Base-by-base conservation (phyloP, 2,888 invertebrate species). In the Acanthosepion esculentum region DNA sequence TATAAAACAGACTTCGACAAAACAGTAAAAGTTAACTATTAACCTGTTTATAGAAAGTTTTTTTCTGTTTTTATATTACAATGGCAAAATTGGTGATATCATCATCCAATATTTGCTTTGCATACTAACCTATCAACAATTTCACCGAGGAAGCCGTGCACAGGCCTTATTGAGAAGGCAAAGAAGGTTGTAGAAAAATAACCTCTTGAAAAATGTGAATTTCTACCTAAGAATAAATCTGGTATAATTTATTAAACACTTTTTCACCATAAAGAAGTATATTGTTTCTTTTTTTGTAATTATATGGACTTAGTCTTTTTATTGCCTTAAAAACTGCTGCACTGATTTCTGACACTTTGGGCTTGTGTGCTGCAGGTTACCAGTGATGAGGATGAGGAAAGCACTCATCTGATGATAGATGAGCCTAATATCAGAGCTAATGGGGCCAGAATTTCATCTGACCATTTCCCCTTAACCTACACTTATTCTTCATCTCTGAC, bases 331-430 rank as follows among this genome's bases (percentile, higher is more conserved):
- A 64, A 26, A 64, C 5, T 64, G 64, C 64, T 64, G 64, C 64
- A 23, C 64, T 64, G 64, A 64, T 64, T 64, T 64, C 64, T 64
- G 64, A 64, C 64, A 64, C 64, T 26, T 23, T 64, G 64, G 64
- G 20, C 64, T 64, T 64, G 26, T 64, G 64, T 64, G 64, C 64
- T 92, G 92, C 48, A 92, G 92, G 92, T 92, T 92, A 23, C 92
- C 50, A 92, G 26, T 29, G 41, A 50, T 92, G 92, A 92, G 12
- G 48, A 48, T 15, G 48, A 92, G 18, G 41, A 33, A 92, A 48
- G 48, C 50, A 41, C 92, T 48, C 48, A 33, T 23, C 92, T 92
- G 48, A 33, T 48, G 23, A 92, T 92, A 26, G 48, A 92, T 92
- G 48, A 8, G 20, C 29, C 48, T 29, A 26, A 33, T 91, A n/a